Base-by-base conservation (phyloP, 2,888 invertebrate species). In the Drosophila quinaria region DNA sequence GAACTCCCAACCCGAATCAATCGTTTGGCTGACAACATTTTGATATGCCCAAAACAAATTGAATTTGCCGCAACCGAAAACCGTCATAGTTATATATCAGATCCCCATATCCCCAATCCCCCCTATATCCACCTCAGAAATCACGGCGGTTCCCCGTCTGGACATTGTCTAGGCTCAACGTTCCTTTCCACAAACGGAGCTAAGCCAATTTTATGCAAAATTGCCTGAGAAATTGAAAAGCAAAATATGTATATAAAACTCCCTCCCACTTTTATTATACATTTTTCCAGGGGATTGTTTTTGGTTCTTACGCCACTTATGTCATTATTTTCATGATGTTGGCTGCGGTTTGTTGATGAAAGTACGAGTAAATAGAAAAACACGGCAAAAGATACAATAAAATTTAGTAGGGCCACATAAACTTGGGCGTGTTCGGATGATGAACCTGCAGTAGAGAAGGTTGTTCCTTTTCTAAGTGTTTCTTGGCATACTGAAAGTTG, bases 221-320 rank as follows among this genome's bases (percentile, higher is more conserved):
- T 78, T 83, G 79, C 78, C 78, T 81, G 74, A 90, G 86, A 83
- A 90, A 87, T 87, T 86, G 86, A 83, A 90, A 88, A 90, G 59
- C 70, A 75, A 86, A 87, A 85, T 70, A 56, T 56, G 56, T 52
- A 56, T 56, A 60, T 52, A 51, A 52, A 44, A 59, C 55, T 55
- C 19, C 49, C 59, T 31, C 25, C 5, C 37, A 49, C 50, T 58
- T 29, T 19, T 33, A 52, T 19, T 51, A 39, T 44, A 17, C 22
- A 59, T 49, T 52, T 64, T 55, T 70, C 33, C 50, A 54, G 35
- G 73, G 76, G 73, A 79, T 67, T 72, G 80, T 78, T 80, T 74
- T 67, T 46, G 70, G 62, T 22, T 75, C 67, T 71, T 89, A 63
- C 73, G 77, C 75, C 74, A 80, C 88, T 78, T 83, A 75, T 78